Base-by-base conservation (phyloP, 2,797 vertebrate species). In the Limosa lapponica region DNA sequence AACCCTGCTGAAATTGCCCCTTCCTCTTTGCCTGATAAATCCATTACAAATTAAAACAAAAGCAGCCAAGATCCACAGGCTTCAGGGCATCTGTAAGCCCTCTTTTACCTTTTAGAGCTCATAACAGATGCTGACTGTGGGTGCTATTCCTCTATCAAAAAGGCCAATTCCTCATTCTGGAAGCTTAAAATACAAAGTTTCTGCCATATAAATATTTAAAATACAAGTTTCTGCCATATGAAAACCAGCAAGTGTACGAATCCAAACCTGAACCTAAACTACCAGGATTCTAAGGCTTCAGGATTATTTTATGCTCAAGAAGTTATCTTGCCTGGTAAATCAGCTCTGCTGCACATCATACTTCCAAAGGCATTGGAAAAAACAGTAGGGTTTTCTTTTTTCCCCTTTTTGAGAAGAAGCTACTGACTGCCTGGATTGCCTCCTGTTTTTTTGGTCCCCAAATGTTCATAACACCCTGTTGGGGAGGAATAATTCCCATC, bases 401-500 rank as follows among this genome's bases (percentile, higher is more conserved):
- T 37, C 25, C 3, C 22, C 17, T 66, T 79, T 84, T 92, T 67
- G 41, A 80, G 77, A 84, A 69, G n/a, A 44, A 6, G 61, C 19
- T 55, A 55, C 55, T 28, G 48, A 52, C 88, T 94, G 82, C 49
- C 79, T 83, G n/a, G 52, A 72, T 94, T 75, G 28, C 8, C 54
- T 80, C 69, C 73, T 89, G 52, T 64, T 93, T 94, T 82, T 59
- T 80, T 54, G 54, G 80, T 82, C n/a, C 49, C 23, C 10, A 66
- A 90, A 83, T 54, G 86, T 74, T 93, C 82, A 49, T 89, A 95
- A 95, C 79, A 95, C 84, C 51, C 90, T 82, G 66, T 90, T 91
- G 90, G 64, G 58, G 65, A 91, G 61, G 86, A 91, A 82, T 88
- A 88, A 95, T 85, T 93, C 88, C 86, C 61, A 66, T 92, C 89